Evolutionary conservation across 2,113 vertebrate genomes (phyloP), one percentile per base, ranked within the genome.

Genomic region (Archocentrus centrarchus): DNA sequence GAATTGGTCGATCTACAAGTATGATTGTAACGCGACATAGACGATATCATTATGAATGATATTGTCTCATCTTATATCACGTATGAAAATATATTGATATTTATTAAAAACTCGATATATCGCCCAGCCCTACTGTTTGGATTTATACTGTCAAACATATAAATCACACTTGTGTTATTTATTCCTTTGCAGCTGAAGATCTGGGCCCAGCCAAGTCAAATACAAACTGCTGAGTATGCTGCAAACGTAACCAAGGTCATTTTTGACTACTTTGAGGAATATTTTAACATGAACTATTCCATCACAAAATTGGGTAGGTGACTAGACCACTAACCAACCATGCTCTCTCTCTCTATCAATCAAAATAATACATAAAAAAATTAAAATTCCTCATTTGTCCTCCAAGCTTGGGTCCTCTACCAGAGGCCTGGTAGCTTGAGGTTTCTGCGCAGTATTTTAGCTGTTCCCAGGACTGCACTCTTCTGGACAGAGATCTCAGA

Each of bases 261-360:
- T 63, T 99, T 99, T 17, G 95, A 99, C 90, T 97, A 96, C 93
- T 98, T 97, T 94, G 98, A 99, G 93, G 1, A 94, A 0, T 99
- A 99, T 89, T 99, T 99, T 85, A 92, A 89, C 88, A 94, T 99
- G 97, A 8, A 0, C 0, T 99, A 99, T 91, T 97, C 97, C 81
- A 97, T 99, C 94, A 77, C 94, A 30, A 99, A 99, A 93, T 92
- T 99, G 82, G 98, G 98, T 99, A 93, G 91, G 90, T 55, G 35
- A 20, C 83, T 70, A 24, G 24, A 70, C 37, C 37, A 27, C n/a
- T 44, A n/a, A 3, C 37, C 5, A 70, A 50, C 24, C 35, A 35
- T 7, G 6, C 35, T 35, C 32, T 35, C 32, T 35, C 32, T 35
- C 5, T 35, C 32, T 35, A 35, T 35, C 6, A 7, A 35, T 35